Base-by-base conservation (phyloP, 2,113 vertebrate genomes). In the Petromus typicus region DNA sequence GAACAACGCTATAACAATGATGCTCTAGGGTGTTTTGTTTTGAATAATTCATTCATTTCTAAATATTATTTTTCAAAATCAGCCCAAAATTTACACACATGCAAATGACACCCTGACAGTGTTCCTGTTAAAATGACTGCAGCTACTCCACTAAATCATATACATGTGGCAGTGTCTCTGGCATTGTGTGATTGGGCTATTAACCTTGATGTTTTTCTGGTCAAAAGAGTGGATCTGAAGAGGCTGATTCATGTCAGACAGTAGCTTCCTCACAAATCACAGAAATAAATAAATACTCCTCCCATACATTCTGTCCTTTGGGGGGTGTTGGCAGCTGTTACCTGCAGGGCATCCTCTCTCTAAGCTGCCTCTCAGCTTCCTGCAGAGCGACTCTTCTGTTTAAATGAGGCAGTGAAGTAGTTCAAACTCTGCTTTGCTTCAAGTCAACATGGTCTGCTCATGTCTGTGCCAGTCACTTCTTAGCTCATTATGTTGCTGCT, bases 401-500 rank as follows among this genome's bases (percentile, higher is more conserved):
- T 94, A 78, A 96, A 93, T 22, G 89, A 91, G 64, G 86, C 92
- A 89, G 67, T 22, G 86, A 93, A 89, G 88, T 73, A 82, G 51
- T 51, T 88, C 95, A 22, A 9, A 51, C 48, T 61, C 73, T 51
- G 75, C 75, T 89, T 51, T 91, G 75, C 86, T 89, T 86, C 82
- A 32, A 95, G 95, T 51, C 96, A 92, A 78, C 79, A 91, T 11
- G 82, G 92, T 91, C 83, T 91, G 59, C 79, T 75, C 61, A 25
- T 45, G 32, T 67, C 75, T 66, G 81, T 40, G 59, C 83, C 89
- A 91, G 93, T 93, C 91, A 95, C 76, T 94, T 79, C 91, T 81
- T 78, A 93, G 96, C 96, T 97, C 89, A 94, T 97, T 96, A 96
- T 48, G 91, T 8, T 57, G 86, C 92, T 96, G 86, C 96, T 95